These are phyloP conservation scores for Hecatera dysodea DNA, from an alignment of 2,888 invertebrate genomes.

Conservation along the genomic window DNA sequence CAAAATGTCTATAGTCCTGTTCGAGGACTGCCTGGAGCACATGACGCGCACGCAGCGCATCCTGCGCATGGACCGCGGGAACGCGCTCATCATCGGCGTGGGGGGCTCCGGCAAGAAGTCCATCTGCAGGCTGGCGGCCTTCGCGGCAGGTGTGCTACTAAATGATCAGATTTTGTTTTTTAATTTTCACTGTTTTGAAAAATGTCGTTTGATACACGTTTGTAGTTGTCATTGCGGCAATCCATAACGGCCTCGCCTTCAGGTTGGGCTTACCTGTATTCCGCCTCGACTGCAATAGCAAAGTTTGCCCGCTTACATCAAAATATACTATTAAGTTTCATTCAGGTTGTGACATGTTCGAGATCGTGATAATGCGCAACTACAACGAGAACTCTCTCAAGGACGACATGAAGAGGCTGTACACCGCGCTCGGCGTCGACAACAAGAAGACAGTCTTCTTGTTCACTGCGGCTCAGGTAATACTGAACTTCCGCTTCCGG, in stretches of 20 bases:
- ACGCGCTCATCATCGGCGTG: conserved; percentile 96
- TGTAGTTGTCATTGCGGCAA: no score
- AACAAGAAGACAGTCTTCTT: conserved; percentile 95
- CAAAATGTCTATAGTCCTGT: conserved; percentile 95
- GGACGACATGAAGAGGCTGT: conserved; percentile 96
- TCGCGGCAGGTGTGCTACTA: conserved; percentile 96
- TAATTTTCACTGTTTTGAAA: no score
- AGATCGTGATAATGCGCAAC: conserved; percentile 95
- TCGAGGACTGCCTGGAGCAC: conserved; percentile 98
- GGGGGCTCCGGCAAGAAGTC: conserved; percentile 97
- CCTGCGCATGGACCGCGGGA: conserved; percentile 95
- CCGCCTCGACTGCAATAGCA: background rate
- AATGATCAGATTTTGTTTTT: no score
- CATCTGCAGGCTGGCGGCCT: conserved; percentile 95
- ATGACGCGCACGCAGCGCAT: conserved; percentile 96
- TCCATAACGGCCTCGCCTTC: no score
- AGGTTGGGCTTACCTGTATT: background rate
- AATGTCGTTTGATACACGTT: no score
- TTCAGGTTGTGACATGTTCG: conserved; percentile 94
- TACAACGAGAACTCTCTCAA: conserved; percentile 96
- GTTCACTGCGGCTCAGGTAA: conserved; percentile 95
- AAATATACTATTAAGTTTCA: no score
- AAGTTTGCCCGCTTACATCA: no score
- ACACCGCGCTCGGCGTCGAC: conserved; percentile 94
- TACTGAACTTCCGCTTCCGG: no score